These are phyloP conservation scores for Ricordea florida DNA, from an alignment of 92 coral and sea anemone genomes.

Conservation along the genomic window DNA sequence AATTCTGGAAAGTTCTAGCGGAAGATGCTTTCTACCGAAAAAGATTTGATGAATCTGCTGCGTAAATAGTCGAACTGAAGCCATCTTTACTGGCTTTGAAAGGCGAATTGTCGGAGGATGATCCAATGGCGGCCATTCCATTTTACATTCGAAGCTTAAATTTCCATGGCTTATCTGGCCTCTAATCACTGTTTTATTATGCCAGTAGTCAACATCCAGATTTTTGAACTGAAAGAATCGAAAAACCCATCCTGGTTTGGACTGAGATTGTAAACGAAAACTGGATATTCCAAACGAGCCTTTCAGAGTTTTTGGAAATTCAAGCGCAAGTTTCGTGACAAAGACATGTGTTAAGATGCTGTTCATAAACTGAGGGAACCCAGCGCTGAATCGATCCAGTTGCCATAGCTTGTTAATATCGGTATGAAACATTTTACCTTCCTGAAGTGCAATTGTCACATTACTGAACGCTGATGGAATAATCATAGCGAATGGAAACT, in stretches of 20 bases:
- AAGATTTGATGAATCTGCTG: conserved; percentile 18
- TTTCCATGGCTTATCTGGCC: conserved; percentile 35
- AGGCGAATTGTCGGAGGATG: conserved; percentile 20
- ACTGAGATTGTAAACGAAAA: neutral
- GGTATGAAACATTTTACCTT: conserved; percentile 9
- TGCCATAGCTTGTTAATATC: conserved; percentile 14
- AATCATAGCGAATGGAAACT: conserved; percentile 36
- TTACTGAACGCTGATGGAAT: conserved; percentile 18
- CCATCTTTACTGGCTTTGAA: neutral
- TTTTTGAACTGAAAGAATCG: conserved; percentile 16
- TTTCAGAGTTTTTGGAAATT: conserved; percentile 22
- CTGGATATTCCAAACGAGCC: neutral
- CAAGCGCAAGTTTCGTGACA: neutral
- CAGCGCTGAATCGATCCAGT: conserved; percentile 27
- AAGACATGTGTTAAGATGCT: conserved; percentile 10
- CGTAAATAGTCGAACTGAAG: conserved; percentile 7
- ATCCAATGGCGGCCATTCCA: conserved; percentile 27
- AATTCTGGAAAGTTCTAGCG: conserved; percentile 17
- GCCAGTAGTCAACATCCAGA: neutral
- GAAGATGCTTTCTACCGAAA: neutral
- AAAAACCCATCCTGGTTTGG: conserved; percentile 38
- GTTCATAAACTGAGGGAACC: conserved; percentile 17
- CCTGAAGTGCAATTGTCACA: conserved; percentile 32
- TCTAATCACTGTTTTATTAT: neutral
- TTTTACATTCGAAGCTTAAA: conserved; percentile 14